A percentile compares a stretch with the other conserved stretches of the same genome.
Conservation (phyloP, 2,797 vertebrate genomes). For the Clamator glandarius region DNA sequence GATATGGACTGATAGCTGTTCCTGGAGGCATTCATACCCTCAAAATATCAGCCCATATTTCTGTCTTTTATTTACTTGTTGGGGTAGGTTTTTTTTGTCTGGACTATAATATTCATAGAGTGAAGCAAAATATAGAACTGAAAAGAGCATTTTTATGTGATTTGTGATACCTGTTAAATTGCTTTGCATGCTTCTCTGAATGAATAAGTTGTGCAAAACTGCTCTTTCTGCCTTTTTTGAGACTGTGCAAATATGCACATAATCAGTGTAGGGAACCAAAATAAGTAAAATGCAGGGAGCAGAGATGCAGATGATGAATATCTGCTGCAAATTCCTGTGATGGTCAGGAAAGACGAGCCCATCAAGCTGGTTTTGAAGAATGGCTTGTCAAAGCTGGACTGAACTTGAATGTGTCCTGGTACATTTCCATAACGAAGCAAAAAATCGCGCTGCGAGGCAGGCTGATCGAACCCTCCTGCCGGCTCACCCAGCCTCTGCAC, state of each 20-base stretch:
- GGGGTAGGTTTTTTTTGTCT: neutral
- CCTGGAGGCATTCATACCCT: neutral
- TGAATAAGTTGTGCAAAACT: neutral
- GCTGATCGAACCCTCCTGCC: neutral
- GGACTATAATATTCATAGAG: conserved; percentile 4
- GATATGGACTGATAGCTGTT: neutral
- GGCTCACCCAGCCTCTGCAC: neutral
- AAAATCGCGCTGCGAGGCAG: neutral
- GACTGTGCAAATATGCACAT: neutral
- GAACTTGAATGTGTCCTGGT: conserved; percentile 13
- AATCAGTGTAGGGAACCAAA: neutral
- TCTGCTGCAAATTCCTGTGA: neutral
- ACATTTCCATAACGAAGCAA: neutral
- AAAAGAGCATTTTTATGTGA: neutral
- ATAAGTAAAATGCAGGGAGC: neutral
- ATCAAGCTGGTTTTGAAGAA: neutral
- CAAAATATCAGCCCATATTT: neutral
- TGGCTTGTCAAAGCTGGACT: neutral
- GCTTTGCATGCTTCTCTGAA: neutral
- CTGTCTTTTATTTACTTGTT: neutral
- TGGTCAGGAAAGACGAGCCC: neutral
- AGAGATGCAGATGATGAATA: neutral
- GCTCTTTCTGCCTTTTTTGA: neutral
- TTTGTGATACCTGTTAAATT: neutral
- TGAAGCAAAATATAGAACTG: neutral